Percentiles rank a stretch among this genome's conserved stretches.
These are phyloP conservation scores for Valencia hispanica DNA, from an alignment of 2,797 vertebrate genomes.

Conservation along the genomic window DNA sequence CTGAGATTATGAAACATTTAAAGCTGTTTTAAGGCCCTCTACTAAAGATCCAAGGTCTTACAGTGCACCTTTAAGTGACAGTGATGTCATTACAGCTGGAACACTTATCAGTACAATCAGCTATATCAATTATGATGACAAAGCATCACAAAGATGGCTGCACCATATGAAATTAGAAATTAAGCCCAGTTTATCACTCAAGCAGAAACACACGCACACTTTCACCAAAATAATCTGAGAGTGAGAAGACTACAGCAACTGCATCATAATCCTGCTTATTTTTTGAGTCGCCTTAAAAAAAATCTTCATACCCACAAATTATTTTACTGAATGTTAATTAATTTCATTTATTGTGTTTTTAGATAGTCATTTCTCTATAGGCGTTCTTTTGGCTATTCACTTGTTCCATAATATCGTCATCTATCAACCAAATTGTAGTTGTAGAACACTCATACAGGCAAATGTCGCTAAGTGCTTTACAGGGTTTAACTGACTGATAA, in stretches of 20 bases:
- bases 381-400: neutral
- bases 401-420: neutral
- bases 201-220: neutral
- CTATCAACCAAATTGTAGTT: neutral
- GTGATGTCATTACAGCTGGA: neutral
- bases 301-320: neutral
- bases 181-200: slow-evolving; percentile 1
- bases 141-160: neutral
- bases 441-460: neutral
- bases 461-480: neutral
- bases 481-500: neutral
- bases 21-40: neutral
- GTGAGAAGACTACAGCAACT: neutral
- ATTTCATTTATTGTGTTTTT: neutral
- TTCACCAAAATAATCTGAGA: slow-evolving; percentile 4
- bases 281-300: neutral
- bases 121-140: slow-evolving; percentile 4
- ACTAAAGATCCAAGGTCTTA: neutral
- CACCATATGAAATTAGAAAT: slow-evolving; percentile 3
- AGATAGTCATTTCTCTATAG: neutral
- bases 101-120: neutral
- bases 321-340: neutral
- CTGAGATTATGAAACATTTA: neutral
- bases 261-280: slow-evolving; percentile 1
- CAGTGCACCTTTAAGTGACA: neutral